phyloP scores from a whole-genome alignment of 2,797 vertebrate genomes.

The Urosaurus nigricauda region DNA sequence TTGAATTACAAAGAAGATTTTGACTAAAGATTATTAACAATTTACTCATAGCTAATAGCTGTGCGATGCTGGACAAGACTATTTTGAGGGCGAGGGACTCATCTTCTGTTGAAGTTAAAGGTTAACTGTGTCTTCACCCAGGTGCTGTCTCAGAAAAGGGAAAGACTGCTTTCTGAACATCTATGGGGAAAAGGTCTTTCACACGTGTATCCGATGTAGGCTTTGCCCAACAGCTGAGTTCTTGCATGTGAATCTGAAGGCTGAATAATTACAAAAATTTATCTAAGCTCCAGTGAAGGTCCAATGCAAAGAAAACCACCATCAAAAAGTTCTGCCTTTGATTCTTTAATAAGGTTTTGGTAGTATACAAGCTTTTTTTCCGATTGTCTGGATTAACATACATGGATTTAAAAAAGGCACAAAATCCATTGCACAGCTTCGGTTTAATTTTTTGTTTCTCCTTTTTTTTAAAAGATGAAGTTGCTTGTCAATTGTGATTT shows the following conservation, averaged over 20 bases:
- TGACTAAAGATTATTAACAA: neutral
- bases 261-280: neutral
- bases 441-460: slow-evolving; percentile 75
- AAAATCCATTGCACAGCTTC: slow-evolving; percentile 91
- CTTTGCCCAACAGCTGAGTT: slow-evolving; percentile 14
- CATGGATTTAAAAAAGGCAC: slow-evolving; percentile 97
- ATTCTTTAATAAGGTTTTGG: slow-evolving; percentile 94
- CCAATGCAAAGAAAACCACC: slow-evolving; percentile 56
- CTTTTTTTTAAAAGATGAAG: slow-evolving; percentile 74
- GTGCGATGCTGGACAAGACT: too few species aligned
- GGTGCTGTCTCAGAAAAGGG: neutral
- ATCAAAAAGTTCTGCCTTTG: slow-evolving; percentile 80
- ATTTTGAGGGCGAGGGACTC: too few species aligned
- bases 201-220: neutral
- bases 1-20: neutral
- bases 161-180: neutral
- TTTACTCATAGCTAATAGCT: too few species aligned
- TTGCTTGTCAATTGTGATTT: slow-evolving; percentile 87
- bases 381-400: slow-evolving; percentile 98
- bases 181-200: neutral
- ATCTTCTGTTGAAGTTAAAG: neutral
- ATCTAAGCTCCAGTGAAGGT: slow-evolving; percentile 1
- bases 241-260: neutral
- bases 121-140: neutral
- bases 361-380: slow-evolving; percentile 91